phyloP scores from a whole-genome alignment of 2,113 vertebrate species.

The Dicrurus megarhynchus region DNA sequence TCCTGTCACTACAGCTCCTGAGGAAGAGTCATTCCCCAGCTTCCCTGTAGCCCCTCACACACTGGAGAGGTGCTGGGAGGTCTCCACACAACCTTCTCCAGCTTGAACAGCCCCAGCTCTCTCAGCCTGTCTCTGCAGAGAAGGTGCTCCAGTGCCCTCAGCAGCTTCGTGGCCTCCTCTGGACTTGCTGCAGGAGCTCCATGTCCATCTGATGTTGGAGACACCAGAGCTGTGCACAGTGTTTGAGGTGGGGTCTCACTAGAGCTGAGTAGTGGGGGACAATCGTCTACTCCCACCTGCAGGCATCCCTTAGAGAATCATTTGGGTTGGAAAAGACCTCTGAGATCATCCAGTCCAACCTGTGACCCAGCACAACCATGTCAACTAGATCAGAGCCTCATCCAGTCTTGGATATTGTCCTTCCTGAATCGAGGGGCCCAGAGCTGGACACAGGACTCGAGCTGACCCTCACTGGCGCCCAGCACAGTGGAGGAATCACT shows the following conservation, averaged over 20 bases:
- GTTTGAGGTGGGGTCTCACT: not conserved
- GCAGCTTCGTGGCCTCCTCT: not conserved
- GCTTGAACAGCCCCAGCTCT: not conserved
- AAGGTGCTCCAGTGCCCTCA: not conserved
- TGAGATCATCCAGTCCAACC: not conserved
- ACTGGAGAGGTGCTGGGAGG: no score
- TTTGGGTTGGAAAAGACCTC: not conserved
- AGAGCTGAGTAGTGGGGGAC: not conserved
- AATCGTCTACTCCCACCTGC: fast-evolving
- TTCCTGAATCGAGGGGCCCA: not conserved
- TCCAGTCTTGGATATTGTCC: not conserved
- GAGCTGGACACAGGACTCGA: not conserved
- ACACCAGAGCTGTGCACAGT: fast-evolving
- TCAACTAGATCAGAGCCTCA: not conserved
- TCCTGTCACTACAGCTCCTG: not conserved
- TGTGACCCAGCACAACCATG: fast-evolving
- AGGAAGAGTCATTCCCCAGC: not conserved
- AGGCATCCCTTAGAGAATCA: not conserved
- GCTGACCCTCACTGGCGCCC: not conserved
- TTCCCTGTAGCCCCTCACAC: not conserved
- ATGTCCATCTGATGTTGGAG: fast-evolving
- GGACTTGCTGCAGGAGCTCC: not conserved
- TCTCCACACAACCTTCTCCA: not conserved
- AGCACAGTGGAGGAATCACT: not conserved
- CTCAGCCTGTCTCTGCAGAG: not conserved